These are phyloP conservation scores for Meloidogyne hapla DNA, from an alignment of 1,140 invertebrate genomes.

Conservation along the genomic window DNA sequence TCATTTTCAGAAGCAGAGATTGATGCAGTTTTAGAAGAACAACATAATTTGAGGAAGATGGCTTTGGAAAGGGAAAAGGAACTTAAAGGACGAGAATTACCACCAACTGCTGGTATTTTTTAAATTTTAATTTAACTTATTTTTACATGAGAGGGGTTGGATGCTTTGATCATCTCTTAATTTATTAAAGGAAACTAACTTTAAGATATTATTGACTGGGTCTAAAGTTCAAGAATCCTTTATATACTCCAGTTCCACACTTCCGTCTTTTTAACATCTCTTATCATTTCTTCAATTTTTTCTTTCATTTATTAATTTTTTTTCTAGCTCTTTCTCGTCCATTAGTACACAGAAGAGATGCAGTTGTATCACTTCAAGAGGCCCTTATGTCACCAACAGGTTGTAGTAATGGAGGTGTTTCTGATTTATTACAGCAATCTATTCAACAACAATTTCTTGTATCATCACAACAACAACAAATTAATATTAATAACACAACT, in stretches of 20 bases:
- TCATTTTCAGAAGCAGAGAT: slow-evolving; percentile 49
- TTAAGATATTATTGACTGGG: no score
- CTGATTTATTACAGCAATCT: not conserved
- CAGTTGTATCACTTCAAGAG: slow-evolving; percentile 5
- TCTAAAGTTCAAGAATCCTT: no score
- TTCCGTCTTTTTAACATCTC: no score
- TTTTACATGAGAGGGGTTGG: no score
- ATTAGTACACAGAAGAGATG: not conserved
- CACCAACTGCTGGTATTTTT: slow-evolving; percentile 14
- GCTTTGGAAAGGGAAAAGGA: slow-evolving; percentile 12
- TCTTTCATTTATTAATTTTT: no score
- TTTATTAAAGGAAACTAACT: not conserved
- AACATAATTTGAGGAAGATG: slow-evolving; percentile 25
- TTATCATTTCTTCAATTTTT: no score
- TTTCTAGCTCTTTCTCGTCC: not conserved
- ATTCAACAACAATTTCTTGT: not conserved
- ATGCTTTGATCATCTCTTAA: no score
- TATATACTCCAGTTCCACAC: no score
- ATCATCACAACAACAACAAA: not conserved
- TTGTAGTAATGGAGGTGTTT: not conserved
- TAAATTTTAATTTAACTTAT: not conserved
- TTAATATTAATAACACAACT: not conserved
- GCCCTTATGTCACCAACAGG: not conserved
- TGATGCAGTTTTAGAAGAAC: slow-evolving; percentile 45
- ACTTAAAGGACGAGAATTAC: slow-evolving; percentile 14